These are phyloP conservation scores for Bombus polaris DNA, from an alignment of 1,140 invertebrate genomes.

Conservation along the genomic window DNA sequence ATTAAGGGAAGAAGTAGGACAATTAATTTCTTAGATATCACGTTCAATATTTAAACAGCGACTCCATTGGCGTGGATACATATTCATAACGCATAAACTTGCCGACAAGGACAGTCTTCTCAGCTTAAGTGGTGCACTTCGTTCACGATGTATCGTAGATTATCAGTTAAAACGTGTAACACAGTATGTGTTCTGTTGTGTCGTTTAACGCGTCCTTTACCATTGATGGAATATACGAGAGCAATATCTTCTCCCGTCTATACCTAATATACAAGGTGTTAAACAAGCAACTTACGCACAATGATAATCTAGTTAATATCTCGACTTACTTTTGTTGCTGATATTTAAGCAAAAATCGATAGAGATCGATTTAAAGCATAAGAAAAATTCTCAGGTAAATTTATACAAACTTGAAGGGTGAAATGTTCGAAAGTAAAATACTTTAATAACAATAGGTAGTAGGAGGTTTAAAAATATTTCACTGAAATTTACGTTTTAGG, in stretches of 20 bases:
- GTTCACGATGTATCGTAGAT: constrained; percentile 41
- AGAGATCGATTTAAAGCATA: too few relatives aligned
- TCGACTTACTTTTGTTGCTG: not conserved
- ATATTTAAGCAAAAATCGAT: not conserved
- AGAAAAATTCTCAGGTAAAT: too few relatives aligned
- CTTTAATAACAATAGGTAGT: not conserved
- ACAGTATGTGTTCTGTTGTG: constrained; percentile 2
- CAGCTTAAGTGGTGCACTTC: constrained; percentile 49
- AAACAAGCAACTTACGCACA: not conserved
- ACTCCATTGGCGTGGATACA: constrained; percentile 37
- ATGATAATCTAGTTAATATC: not conserved
- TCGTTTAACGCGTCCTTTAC: constrained; percentile 40
- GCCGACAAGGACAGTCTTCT: constrained; percentile 48
- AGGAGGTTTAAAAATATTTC: too few relatives aligned
- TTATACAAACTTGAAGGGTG: too few relatives aligned
- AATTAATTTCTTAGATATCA: not conserved
- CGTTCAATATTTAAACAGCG: constrained; percentile 20
- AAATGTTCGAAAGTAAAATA: not conserved
- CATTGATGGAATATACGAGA: constrained; percentile 15
- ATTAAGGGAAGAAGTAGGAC: not conserved
- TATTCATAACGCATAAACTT: constrained; percentile 46
- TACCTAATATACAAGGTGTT: not conserved
- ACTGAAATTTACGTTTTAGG: not conserved
- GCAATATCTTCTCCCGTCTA: not conserved
- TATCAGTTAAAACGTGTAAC: constrained; percentile 40